A percentile compares a stretch with the other conserved stretches of the same genome.
phyloP scores from a whole-genome alignment of 1,140 invertebrate genomes.

The Condylostylus longicornis region DNA sequence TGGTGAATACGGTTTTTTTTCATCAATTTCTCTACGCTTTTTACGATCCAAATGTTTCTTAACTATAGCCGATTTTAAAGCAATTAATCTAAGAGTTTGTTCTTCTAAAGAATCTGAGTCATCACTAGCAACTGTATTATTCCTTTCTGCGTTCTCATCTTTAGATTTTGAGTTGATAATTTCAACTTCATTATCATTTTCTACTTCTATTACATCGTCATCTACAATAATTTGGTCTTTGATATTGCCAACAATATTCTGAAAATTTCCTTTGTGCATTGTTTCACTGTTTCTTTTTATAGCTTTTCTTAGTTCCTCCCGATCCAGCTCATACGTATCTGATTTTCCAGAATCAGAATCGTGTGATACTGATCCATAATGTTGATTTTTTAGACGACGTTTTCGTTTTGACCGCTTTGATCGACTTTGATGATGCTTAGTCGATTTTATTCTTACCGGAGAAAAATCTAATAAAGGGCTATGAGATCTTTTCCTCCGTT shows the following conservation, averaged over 20 bases:
- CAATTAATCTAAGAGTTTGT: slow-evolving; percentile 21
- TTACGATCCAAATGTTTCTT: slow-evolving; percentile 24
- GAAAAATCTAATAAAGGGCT: no score
- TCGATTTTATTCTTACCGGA: no score
- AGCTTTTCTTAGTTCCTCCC: no score
- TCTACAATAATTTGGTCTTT: neutral
- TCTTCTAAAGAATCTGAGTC: slow-evolving; percentile 15
- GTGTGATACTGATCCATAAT: no score
- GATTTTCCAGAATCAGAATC: no score
- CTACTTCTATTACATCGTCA: slow-evolving; percentile 6
- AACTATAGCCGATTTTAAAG: slow-evolving; percentile 24
- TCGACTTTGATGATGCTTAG: no score
- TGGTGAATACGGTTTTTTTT: slow-evolving; percentile 26
- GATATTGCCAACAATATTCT: neutral
- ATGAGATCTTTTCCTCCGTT: no score
- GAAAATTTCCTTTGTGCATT: neutral
- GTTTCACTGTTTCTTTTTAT: neutral
- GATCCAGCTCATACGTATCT: no score
- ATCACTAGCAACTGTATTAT: slow-evolving; percentile 1
- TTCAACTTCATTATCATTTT: slow-evolving; percentile 2
- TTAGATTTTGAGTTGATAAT: slow-evolving; percentile 1
- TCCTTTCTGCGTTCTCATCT: neutral
- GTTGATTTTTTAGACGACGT: no score
- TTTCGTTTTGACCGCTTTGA: no score
- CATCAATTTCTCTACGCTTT: slow-evolving; percentile 17